A percentile compares a stretch with the other conserved stretches of the same genome.
These are phyloP conservation scores for Recurvirostra avosetta DNA, from an alignment of 2,113 vertebrate genomes.

Conservation along the genomic window DNA sequence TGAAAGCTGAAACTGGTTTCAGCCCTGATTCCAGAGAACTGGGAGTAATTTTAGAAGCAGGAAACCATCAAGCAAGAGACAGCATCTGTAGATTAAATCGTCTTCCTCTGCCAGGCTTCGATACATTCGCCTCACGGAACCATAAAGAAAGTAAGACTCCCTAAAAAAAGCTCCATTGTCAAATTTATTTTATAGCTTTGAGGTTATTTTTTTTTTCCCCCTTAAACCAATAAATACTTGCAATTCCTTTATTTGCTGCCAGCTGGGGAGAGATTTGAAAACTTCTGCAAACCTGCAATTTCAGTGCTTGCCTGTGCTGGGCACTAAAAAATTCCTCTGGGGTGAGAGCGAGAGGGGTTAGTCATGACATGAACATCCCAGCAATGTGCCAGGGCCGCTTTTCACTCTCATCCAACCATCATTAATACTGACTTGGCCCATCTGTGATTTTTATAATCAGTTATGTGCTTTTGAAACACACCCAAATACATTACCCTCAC, in stretches of 20 bases:
- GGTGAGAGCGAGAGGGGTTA: slow-evolving; percentile 14
- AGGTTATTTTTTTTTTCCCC: background rate
- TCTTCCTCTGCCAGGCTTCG: background rate
- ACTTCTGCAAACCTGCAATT: slow-evolving; percentile 10
- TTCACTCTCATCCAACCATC: slow-evolving; percentile 13
- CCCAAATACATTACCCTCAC: background rate
- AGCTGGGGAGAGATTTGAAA: slow-evolving; percentile 7
- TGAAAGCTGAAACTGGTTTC: background rate
- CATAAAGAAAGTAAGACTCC: background rate
- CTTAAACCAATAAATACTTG: slow-evolving; percentile 39
- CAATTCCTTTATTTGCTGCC: slow-evolving; percentile 33
- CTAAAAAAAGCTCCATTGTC: background rate
- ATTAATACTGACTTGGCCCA: background rate
- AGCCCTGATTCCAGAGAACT: slow-evolving; percentile 1
- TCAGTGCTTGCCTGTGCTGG: slow-evolving; percentile 43
- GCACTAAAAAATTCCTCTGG: slow-evolving; percentile 43
- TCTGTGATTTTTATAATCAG: slow-evolving; percentile 21
- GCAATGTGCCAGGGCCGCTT: slow-evolving; percentile 40
- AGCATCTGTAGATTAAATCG: slow-evolving; percentile 24
- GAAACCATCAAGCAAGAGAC: slow-evolving; percentile 31
- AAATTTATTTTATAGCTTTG: slow-evolving; percentile 17
- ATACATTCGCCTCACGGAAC: background rate
- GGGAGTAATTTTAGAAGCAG: slow-evolving; percentile 35
- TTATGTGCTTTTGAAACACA: slow-evolving; percentile 5
- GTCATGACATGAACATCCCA: slow-evolving; percentile 46